Conservation (phyloP, 2,113 vertebrate species). For the Eulemur rufifrons region DNA sequence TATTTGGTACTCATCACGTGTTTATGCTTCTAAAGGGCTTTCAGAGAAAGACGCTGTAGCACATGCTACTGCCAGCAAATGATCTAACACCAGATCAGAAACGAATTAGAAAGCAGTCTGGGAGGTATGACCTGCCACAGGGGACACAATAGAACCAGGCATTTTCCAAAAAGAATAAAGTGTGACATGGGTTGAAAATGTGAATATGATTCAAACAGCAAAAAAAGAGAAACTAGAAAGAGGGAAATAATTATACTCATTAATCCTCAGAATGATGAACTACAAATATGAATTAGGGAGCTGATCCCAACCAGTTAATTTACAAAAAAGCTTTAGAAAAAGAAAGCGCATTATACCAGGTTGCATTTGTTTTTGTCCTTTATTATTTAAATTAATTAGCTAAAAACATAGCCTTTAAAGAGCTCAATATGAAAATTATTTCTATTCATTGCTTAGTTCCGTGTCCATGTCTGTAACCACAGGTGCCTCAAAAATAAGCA, state of each 20-base stretch:
- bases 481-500: not conserved
- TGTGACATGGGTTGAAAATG: not conserved
- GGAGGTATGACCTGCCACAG: rapidly evolving
- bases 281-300: not conserved
- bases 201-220: not conserved
- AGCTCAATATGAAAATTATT: not conserved
- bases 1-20: not conserved
- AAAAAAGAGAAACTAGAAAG: not conserved
- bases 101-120: not conserved
- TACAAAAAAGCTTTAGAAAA: not conserved
- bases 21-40: not conserved
- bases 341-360: not conserved
- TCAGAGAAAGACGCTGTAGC: not conserved
- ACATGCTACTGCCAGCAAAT: not conserved
- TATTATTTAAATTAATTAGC: not conserved
- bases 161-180: not conserved
- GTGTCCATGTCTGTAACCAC: not conserved
- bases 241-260: not conserved
- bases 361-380: not conserved
- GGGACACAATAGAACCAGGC: rapidly evolving
- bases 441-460: not conserved
- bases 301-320: not conserved
- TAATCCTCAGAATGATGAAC: not conserved
- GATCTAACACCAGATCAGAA: not conserved
- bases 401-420: not conserved